phyloP scores from a whole-genome alignment of 1,140 invertebrate species.

The Watersipora subatra region DNA sequence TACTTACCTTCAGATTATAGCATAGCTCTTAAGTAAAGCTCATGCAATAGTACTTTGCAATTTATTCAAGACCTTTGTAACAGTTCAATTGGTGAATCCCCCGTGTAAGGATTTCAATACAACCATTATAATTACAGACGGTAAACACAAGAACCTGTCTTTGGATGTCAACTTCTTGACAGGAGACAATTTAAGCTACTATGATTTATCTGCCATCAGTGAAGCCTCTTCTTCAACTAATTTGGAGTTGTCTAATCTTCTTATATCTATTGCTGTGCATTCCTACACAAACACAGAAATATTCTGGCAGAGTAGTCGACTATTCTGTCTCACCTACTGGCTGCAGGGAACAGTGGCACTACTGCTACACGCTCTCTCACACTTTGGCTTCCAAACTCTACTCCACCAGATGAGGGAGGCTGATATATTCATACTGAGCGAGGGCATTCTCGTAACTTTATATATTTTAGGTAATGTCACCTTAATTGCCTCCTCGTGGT shows the following conservation, averaged over 20 bases:
- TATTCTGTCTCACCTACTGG: neutral
- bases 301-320: neutral
- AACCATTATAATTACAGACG: no score
- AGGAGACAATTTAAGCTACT: no score
- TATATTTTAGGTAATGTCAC: neutral
- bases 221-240: neutral
- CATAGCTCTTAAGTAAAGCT: no score
- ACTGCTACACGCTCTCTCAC: neutral
- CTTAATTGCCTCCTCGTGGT: neutral
- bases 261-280: neutral
- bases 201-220: no score
- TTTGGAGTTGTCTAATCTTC: neutral
- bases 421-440: neutral
- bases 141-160: no score
- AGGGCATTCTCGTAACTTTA: neutral
- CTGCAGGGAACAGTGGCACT: neutral
- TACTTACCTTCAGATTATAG: no score
- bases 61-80: no score
- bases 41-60: no score
- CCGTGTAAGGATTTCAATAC: no score
- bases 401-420: neutral
- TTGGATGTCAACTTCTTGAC: no score
- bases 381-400: neutral
- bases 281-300: neutral
- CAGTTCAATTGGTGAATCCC: no score